Evolutionary conservation across 1,140 invertebrate species (phyloP).

Genomic region (Sycophila sp.): DNA sequence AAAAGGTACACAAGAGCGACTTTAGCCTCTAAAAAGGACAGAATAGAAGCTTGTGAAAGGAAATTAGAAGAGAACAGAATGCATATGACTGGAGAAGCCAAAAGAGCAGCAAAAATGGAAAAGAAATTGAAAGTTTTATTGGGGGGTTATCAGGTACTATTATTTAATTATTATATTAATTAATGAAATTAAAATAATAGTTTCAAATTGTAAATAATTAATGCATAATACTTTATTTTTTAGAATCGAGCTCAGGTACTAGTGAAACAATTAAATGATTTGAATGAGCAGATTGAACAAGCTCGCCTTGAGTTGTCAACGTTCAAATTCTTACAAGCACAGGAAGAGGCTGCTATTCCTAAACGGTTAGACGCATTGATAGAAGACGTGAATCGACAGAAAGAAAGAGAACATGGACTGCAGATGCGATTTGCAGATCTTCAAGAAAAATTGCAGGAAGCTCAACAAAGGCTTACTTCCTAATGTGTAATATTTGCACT

Average conservation of each 20-base stretch:
- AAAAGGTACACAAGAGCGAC: conserved; percentile 94
- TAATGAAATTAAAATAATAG: neutral
- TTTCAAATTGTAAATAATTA: conserved; percentile 12
- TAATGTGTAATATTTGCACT: no score
- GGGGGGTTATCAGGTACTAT: conserved; percentile 84
- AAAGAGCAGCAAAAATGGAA: conserved; percentile 96
- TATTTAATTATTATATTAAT: conserved; percentile 7
- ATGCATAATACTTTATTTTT: conserved; percentile 35
- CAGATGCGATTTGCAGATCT: conserved; percentile 84
- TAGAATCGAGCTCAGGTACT: conserved; percentile 83
- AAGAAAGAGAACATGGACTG: conserved; percentile 87
- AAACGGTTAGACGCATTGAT: conserved; percentile 87
- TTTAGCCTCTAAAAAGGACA: conserved; percentile 94
- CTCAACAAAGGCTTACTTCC: no score
- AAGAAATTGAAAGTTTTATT: conserved; percentile 96
- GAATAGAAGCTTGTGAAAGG: conserved; percentile 93
- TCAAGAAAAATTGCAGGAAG: conserved; percentile 69
- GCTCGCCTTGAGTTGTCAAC: conserved; percentile 89
- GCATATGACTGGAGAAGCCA: conserved; percentile 96
- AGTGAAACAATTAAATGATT: conserved; percentile 90
- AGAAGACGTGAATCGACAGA: conserved; percentile 93
- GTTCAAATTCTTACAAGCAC: conserved; percentile 89
- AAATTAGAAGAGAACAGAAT: conserved; percentile 90
- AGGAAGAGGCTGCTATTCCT: conserved; percentile 91
- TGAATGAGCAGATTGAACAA: conserved; percentile 91